These are phyloP conservation scores for Rhaphigaster nebulosa DNA, from an alignment of 2,888 invertebrate species.

Conservation along the genomic window DNA sequence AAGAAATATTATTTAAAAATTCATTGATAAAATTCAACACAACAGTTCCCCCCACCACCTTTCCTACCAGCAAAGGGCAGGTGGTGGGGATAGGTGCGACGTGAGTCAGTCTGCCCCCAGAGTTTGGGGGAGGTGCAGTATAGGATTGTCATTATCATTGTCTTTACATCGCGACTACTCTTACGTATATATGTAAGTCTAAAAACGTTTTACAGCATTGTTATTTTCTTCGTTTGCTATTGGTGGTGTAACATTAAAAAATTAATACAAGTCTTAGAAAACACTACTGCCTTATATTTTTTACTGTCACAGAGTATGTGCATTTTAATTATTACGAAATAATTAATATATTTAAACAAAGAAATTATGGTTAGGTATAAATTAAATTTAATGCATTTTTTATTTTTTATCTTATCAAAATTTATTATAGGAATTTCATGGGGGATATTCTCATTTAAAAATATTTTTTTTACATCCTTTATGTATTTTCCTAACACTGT, in stretches of 20 bases:
- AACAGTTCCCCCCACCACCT: not conserved
- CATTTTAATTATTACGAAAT: not conserved
- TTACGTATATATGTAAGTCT: slow-evolving; percentile 7
- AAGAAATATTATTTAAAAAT: not conserved
- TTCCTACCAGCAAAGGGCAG: not conserved
- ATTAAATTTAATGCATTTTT: too few species aligned
- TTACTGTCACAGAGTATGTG: not conserved
- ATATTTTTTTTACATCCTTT: too few species aligned
- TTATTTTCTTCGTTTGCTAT: slow-evolving; percentile 4
- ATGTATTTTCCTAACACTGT: too few species aligned
- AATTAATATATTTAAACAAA: too few species aligned
- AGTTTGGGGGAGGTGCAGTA: not conserved
- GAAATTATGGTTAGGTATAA: too few species aligned
- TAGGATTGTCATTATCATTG: not conserved
- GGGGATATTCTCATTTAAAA: too few species aligned
- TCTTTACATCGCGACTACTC: not conserved
- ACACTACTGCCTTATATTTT: not conserved
- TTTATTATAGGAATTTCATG: too few species aligned
- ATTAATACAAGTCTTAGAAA: not conserved
- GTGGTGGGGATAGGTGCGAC: not conserved
- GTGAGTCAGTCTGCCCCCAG: slow-evolving; percentile 20
- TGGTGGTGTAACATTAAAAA: not conserved
- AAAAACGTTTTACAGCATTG: not conserved
- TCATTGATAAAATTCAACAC: not conserved
- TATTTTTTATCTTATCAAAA: too few species aligned